Evolutionary conservation across 2,113 vertebrate genomes (phyloP).

Genomic region (Oxygymnocypris stewartii): DNA sequence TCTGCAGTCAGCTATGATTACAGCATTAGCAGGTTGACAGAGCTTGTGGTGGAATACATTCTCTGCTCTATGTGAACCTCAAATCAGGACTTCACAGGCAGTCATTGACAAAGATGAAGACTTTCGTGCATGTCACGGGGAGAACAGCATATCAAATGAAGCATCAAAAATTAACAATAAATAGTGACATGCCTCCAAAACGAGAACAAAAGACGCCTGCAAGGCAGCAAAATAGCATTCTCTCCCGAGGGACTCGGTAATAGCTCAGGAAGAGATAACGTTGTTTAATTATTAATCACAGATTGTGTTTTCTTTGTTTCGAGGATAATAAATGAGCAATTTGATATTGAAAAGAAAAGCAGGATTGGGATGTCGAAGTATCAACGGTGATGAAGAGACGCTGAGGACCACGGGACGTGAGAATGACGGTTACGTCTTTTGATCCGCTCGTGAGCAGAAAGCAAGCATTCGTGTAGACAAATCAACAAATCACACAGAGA

Average conservation of each 20-base stretch:
- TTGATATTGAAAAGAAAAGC: slow-evolving; percentile 70
- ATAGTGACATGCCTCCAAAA: slow-evolving; percentile 80
- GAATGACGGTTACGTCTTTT: slow-evolving; percentile 63
- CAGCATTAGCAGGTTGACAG: slow-evolving; percentile 53
- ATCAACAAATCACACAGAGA: slow-evolving; percentile 55
- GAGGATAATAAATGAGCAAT: slow-evolving; percentile 73
- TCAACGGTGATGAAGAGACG: slow-evolving; percentile 57
- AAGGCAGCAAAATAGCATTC: slow-evolving; percentile 76
- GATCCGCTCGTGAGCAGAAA: slow-evolving; percentile 66
- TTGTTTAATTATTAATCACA: slow-evolving; percentile 81
- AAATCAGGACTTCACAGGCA: slow-evolving; percentile 64
- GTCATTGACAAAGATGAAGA: slow-evolving; percentile 73
- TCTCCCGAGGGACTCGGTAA: slow-evolving; percentile 75
- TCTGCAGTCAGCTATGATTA: slow-evolving; percentile 54
- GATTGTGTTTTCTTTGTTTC: slow-evolving; percentile 79
- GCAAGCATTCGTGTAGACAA: slow-evolving; percentile 64
- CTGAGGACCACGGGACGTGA: slow-evolving; percentile 59
- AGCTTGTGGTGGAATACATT: slow-evolving; percentile 56
- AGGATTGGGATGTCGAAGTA: slow-evolving; percentile 62
- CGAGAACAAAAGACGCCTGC: slow-evolving; percentile 76
- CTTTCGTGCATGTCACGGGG: slow-evolving; percentile 67
- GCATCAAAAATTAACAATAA: slow-evolving; percentile 79
- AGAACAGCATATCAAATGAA: slow-evolving; percentile 76
- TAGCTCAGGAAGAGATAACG: slow-evolving; percentile 75
- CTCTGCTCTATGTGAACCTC: slow-evolving; percentile 61